Evolutionary conservation across 2,113 vertebrate species (phyloP).

Genomic region (Colossoma macropomum): DNA sequence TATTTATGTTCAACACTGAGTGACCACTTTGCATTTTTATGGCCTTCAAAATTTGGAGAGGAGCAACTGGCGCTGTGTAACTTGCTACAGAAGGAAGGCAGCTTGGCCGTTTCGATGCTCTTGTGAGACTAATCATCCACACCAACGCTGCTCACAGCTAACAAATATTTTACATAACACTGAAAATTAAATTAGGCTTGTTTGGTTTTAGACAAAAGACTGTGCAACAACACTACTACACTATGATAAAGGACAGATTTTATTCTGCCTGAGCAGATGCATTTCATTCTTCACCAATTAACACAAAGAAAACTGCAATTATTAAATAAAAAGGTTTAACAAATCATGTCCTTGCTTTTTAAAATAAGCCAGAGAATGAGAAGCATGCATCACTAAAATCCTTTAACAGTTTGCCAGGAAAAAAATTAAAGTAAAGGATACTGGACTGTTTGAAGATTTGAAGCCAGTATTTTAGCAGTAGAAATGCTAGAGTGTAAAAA

Average conservation of each 20-base stretch:
- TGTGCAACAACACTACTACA: neutral
- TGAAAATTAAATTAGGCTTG: constrained; percentile 18
- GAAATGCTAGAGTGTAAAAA: too few relatives aligned
- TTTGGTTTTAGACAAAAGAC: neutral
- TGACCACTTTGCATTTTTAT: neutral
- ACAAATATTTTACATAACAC: neutral
- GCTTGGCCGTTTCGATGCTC: neutral
- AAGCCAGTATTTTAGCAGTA: neutral
- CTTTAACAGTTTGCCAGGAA: neutral
- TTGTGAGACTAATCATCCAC: constrained; percentile 9
- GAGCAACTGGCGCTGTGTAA: neutral
- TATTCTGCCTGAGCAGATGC: neutral
- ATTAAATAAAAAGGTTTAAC: neutral
- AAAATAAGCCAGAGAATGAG: neutral
- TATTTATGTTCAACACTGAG: neutral
- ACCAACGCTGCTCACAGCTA: neutral
- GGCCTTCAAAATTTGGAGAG: neutral
- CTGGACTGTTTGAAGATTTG: neutral
- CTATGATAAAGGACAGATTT: neutral
- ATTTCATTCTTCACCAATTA: neutral
- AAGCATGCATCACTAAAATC: neutral
- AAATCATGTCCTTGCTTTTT: neutral
- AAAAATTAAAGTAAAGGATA: too few relatives aligned
- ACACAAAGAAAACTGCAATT: neutral
- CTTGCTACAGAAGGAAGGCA: neutral